Evolutionary conservation across 2,888 invertebrate genomes (phyloP).

Genomic region (Agonopterix arenella): DNA sequence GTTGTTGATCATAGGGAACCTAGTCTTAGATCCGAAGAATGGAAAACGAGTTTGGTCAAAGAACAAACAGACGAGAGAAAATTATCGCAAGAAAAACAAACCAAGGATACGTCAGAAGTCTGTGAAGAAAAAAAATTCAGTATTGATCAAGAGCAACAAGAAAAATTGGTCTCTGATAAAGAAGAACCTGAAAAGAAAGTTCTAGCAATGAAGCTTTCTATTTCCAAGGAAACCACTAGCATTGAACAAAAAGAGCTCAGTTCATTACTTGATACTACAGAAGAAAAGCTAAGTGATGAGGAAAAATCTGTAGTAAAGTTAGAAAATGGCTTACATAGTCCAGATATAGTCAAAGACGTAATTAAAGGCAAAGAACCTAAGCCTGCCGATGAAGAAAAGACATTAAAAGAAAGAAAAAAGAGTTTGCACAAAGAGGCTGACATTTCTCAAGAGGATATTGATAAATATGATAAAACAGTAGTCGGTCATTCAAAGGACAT

Average conservation of each 20-base stretch:
- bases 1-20: slow-evolving; percentile 20
- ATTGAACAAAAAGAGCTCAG: no score
- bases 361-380: background rate
- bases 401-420: no score
- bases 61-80: no score
- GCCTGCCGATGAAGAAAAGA: no score
- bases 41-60: background rate
- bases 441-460: background rate
- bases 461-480: background rate
- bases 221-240: background rate
- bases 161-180: background rate
- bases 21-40: slow-evolving; percentile 2
- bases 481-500: background rate
- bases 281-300: background rate
- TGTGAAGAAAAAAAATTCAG: background rate
- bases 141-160: background rate
- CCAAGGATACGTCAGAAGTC: no score
- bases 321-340: slow-evolving; percentile 13
- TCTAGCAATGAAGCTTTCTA: background rate
- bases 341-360: slow-evolving; percentile 14
- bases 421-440: no score
- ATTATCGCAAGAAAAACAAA: no score
- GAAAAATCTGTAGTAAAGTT: background rate
- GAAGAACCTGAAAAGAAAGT: background rate
- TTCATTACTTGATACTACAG: background rate